These are phyloP conservation scores for Brachionus asplanchnoidis DNA, from an alignment of 1,140 invertebrate species.

Conservation along the genomic window DNA sequence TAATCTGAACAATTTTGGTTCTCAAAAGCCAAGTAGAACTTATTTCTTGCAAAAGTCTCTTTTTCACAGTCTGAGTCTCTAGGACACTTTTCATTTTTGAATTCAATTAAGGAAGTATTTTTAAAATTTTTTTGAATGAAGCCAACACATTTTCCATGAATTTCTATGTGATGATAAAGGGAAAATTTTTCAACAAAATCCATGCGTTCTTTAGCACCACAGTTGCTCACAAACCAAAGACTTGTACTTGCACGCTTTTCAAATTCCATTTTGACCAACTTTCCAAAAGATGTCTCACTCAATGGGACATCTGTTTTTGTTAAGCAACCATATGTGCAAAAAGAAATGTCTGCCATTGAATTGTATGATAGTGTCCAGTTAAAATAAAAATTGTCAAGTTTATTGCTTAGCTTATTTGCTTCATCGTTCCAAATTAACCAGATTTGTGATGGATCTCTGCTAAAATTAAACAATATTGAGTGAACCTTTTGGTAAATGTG, in stretches of 20 bases:
- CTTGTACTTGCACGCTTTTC: conserved; percentile 57
- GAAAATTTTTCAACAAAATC: conserved; percentile 78
- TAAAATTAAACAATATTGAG: not conserved
- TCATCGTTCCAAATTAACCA: conserved; percentile 40
- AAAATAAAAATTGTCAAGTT: not conserved
- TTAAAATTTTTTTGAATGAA: conserved; percentile 61
- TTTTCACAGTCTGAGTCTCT: conserved; percentile 21
- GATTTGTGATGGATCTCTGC: not conserved
- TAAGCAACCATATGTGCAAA: conserved; percentile 23
- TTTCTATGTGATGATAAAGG: conserved; percentile 81
- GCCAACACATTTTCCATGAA: conserved; percentile 79
- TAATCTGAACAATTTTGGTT: conserved; percentile 59
- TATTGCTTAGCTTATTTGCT: not conserved
- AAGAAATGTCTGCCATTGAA: not conserved
- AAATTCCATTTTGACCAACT: not conserved
- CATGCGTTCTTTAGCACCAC: conserved; percentile 75
- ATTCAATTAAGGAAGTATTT: conserved; percentile 78
- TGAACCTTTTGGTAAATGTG: not conserved
- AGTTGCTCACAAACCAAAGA: conserved; percentile 94
- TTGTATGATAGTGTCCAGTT: conserved; percentile 22
- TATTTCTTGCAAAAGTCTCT: conserved; percentile 69
- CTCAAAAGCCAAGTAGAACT: conserved; percentile 89
- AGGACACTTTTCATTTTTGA: conserved; percentile 54
- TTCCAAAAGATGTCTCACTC: not conserved
- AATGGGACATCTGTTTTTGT: not conserved